A percentile compares a stretch with the other conserved stretches of the same genome.
These are phyloP conservation scores for Dicaeum eximium DNA, from an alignment of 2,113 vertebrate genomes.

Conservation along the genomic window DNA sequence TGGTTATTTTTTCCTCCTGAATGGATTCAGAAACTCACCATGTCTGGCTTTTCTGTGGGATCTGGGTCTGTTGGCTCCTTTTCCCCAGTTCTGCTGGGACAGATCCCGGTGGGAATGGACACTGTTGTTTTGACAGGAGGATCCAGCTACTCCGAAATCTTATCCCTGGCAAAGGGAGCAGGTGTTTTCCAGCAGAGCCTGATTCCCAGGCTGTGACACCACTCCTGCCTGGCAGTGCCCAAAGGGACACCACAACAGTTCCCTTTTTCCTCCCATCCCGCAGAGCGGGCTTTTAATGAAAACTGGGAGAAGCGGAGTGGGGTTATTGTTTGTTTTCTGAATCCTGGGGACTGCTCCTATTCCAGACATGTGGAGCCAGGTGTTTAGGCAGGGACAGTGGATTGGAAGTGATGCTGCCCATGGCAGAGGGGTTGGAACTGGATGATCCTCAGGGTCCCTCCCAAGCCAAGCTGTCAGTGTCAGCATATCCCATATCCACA, in stretches of 20 bases:
- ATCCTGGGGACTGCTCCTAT: not conserved
- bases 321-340: not conserved
- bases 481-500: rapidly evolving
- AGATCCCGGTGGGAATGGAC: not conserved
- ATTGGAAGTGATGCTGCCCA: not conserved
- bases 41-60: not conserved
- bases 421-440: not conserved
- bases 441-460: not conserved
- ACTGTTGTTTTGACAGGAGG: not conserved
- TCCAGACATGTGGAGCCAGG: not conserved
- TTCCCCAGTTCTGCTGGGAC: not conserved
- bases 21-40: not conserved
- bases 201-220: rapidly evolving
- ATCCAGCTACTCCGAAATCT: not conserved
- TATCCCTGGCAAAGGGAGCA: not conserved
- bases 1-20: not conserved
- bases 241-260: not conserved
- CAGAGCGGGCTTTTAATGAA: rapidly evolving
- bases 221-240: not conserved
- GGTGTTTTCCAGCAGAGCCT: constrained; percentile 2
- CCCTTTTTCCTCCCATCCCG: not conserved
- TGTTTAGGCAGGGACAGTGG: not conserved
- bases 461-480: not conserved
- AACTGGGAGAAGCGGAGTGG: rapidly evolving
- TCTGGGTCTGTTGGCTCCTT: not conserved